Base-by-base conservation (phyloP, 2,888 invertebrate species). In the Pseudeuparius sepicola region DNA sequence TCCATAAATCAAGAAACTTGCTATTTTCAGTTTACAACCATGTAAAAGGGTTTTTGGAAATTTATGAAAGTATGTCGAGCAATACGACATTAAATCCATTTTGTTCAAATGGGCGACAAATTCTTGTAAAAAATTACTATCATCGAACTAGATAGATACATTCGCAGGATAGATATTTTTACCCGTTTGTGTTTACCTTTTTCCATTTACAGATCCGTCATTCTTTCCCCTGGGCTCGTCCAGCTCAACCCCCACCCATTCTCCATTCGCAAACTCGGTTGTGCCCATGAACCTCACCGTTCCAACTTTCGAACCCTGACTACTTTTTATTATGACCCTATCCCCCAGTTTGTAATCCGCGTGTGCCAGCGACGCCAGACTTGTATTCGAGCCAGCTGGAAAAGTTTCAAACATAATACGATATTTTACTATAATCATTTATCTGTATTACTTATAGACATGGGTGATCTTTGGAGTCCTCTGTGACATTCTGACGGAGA, bases 161-260 rank as follows among this genome's bases (percentile, higher is more conserved):
- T n/a, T n/a, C n/a, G n/a, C n/a, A n/a, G n/a, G n/a, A n/a, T n/a
- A n/a, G n/a, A n/a, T n/a, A n/a, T n/a, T n/a, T n/a, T n/a, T n/a
- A n/a, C n/a, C 20, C 20, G n/a, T 7, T 7, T 6, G 7, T 11
- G 12, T 10, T 51, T 63, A 94, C 90, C 89, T 83, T 63, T 80
- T 82, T 35, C 89, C 93, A 45, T 80, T 86, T 17, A 96, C 90
- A 31, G 87, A 79, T 37, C 97, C 96, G 57, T 97, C 93, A 62
- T 97, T 96, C 65, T 96, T 96, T 34, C 97, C 97, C 39, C 82
- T 66, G 1, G 89, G 80, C 46, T 93, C 90, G 57, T 94, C 93
- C 47, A 97, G 68, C 61, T 96, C 93, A 12, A 97, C 83, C 14
- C 96, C 96, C 42, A 87, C 93, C 94, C 94, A 96, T 49, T 89